phyloP scores from a whole-genome alignment of 2,797 vertebrate species.

The Hippopotamyrus pictus region DNA sequence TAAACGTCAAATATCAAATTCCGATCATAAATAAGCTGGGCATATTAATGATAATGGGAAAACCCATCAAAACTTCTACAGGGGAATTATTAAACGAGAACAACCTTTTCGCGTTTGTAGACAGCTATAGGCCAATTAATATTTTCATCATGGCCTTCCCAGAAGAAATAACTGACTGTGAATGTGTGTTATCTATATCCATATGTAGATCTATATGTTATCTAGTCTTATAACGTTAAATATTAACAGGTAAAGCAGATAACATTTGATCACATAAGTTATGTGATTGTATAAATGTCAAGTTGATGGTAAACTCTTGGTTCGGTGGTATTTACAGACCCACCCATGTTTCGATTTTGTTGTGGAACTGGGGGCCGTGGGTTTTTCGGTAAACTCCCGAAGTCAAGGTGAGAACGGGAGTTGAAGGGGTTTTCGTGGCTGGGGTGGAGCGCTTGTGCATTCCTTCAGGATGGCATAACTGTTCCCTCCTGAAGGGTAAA shows the following conservation, averaged over 20 bases:
- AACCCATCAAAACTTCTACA: background rate
- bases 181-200: background rate
- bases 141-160: background rate
- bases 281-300: background rate
- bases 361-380: background rate
- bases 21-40: background rate
- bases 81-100: background rate
- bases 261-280: background rate
- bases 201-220: background rate
- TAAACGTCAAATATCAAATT: background rate
- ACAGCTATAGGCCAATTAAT: background rate
- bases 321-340: background rate
- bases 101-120: background rate
- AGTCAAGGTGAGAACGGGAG: background rate
- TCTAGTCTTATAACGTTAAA: background rate
- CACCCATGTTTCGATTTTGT: background rate
- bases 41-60: background rate
- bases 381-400: background rate
- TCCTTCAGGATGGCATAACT: slow-evolving; percentile 63
- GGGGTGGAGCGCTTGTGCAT: slow-evolving; percentile 54
- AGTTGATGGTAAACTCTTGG: background rate
- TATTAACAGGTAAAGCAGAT: background rate
- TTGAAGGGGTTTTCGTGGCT: slow-evolving; percentile 14
- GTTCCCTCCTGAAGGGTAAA: slow-evolving; percentile 48
- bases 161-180: background rate